Percentiles rank a stretch among this genome's conserved stretches.
These are phyloP conservation scores for Priocnemis perturbator DNA, from an alignment of 2,888 invertebrate genomes.

Conservation along the genomic window DNA sequence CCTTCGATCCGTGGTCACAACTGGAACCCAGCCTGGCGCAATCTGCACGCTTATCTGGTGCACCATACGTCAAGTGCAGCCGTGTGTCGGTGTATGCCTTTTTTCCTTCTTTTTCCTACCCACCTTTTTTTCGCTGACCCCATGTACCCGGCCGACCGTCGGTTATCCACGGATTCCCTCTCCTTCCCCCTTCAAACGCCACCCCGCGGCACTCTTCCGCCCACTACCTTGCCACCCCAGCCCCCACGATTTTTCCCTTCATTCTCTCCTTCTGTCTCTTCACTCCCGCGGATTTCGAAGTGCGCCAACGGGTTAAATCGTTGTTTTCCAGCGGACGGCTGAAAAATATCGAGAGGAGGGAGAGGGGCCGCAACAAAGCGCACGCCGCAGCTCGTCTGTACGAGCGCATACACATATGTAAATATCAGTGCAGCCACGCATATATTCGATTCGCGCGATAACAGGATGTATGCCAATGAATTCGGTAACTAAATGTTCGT, in stretches of 20 bases:
- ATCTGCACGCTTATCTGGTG: constrained; percentile 53
- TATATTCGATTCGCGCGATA: constrained; percentile 3
- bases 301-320: constrained; percentile 1
- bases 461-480: constrained; percentile 5
- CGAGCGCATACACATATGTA: too few relatives aligned
- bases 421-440: neutral
- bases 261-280: neutral
- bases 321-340: constrained; percentile 1
- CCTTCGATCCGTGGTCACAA: constrained; percentile 46
- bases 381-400: too few relatives aligned
- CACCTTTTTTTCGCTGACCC: constrained; percentile 40
- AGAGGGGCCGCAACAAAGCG: neutral
- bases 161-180: constrained; percentile 39
- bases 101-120: constrained; percentile 40
- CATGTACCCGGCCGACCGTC: constrained; percentile 38
- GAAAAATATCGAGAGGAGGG: constrained; percentile 6
- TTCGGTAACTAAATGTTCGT: constrained; percentile 2
- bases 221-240: neutral
- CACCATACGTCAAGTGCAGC: constrained; percentile 49
- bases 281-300: neutral
- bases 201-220: neutral
- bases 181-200: neutral
- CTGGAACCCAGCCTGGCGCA: constrained; percentile 40
- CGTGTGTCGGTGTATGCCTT: constrained; percentile 31
- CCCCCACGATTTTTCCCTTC: constrained; percentile 4